Conservation (phyloP, 2,113 vertebrate genomes). For the Calidris pugnax region DNA sequence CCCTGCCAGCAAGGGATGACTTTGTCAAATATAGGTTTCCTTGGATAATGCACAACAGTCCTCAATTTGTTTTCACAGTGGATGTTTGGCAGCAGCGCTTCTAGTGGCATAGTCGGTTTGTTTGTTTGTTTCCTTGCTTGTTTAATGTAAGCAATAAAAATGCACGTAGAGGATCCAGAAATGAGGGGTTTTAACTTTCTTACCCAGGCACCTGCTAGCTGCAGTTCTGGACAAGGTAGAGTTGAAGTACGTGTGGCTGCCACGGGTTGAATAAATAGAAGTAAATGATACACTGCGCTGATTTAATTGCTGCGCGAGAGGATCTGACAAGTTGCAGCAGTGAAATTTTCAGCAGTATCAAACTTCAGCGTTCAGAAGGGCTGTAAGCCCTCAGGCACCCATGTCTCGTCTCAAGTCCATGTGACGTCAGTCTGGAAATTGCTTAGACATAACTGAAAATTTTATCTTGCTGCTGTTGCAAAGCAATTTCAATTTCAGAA, state of each 20-base stretch:
- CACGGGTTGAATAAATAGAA: background rate
- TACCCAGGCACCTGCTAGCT: constrained; percentile 1
- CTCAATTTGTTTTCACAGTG: constrained; percentile 44
- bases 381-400: constrained; percentile 24
- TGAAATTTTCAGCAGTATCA: constrained; percentile 17
- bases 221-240: background rate
- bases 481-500: background rate
- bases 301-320: background rate
- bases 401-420: background rate
- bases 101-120: constrained; percentile 51
- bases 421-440: background rate
- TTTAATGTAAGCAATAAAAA: constrained; percentile 65
- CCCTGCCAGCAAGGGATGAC: constrained; percentile 37
- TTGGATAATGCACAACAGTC: constrained; percentile 45
- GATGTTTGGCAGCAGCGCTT: constrained; percentile 63
- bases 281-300: background rate
- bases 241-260: background rate
- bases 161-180: constrained; percentile 34
- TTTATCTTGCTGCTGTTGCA: background rate
- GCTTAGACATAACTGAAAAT: constrained; percentile 15
- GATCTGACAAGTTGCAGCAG: background rate
- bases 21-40: constrained; percentile 58
- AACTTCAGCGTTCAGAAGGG: constrained; percentile 18
- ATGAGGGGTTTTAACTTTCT: constrained; percentile 6
- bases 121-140: constrained; percentile 59